Base-by-base conservation (phyloP, 2,797 vertebrate genomes). In the Semaprochilodus insignis region DNA sequence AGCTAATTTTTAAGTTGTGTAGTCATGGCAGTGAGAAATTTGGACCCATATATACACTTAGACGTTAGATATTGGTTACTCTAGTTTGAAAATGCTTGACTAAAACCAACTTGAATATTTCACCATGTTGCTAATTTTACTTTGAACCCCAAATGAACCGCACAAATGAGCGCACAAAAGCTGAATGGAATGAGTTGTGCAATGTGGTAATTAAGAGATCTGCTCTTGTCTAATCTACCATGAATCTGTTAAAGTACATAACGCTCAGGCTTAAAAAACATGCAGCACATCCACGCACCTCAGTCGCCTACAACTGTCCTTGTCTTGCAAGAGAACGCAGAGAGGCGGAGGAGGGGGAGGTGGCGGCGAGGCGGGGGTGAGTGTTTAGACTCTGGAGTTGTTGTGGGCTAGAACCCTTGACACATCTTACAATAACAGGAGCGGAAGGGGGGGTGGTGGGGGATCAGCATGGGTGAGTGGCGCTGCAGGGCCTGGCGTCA, bases 401-500 rank as follows among this genome's bases (percentile, higher is more conserved):
- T 71, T 72, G 80, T 76, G 62, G 67, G 48, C 74, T 74, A 63
- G 62, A 70, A 81, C 81, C 81, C 74, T 81, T 80, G 75, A 90
- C 84, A 77, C 87, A 83, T 85, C 82, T 87, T 72, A 85, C 83
- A 90, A 86, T 86, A 89, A 87, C 71, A 73, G 80, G 86, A 84
- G 85, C 73, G 86, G 55, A 71, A 14, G 52, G 55, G 51, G 67
- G 23, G 63, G 69, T 44, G 48, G 17, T 31, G 65, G 44, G 74
- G 52, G 51, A 66, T 83, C 89, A 88, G 90, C 89, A 91, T 87
- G 86, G 92, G 90, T 70, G 88, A 95, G 91, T 74, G 21, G 34
- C 85, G 87, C 81, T 86, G 90, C 89, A 85, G 75, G 59, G 76
- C 77, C 78, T 66, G 81, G 91, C 93, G 93, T 93, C 93, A 90